phyloP scores from a whole-genome alignment of 2,113 vertebrate species.

The Dicrurus megarhynchus region DNA sequence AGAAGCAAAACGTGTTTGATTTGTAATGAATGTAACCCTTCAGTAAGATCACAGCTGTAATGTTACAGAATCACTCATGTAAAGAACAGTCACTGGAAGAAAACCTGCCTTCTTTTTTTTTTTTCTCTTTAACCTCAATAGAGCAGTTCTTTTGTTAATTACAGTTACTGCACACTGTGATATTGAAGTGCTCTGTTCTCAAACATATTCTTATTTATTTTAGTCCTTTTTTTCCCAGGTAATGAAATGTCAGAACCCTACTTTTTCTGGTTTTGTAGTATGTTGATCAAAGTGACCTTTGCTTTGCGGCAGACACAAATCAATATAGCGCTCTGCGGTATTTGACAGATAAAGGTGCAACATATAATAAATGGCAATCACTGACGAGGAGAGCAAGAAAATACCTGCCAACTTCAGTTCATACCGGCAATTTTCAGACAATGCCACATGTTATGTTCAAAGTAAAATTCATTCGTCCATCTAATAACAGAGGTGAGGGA shows the following conservation, averaged over 20 bases:
- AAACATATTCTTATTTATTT: constrained; percentile 85
- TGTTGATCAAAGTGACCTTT: constrained; percentile 92
- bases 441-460: constrained; percentile 86
- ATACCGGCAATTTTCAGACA: constrained; percentile 87
- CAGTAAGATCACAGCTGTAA: constrained; percentile 68
- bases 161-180: constrained; percentile 81
- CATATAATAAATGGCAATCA: constrained; percentile 91
- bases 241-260: constrained; percentile 87
- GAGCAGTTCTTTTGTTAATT: constrained; percentile 85
- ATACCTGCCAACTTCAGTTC: constrained; percentile 84
- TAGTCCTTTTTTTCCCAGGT: constrained; percentile 80
- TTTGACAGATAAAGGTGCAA: constrained; percentile 84
- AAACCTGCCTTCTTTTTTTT: constrained; percentile 59
- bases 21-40: constrained; percentile 55
- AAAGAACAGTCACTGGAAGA: constrained; percentile 71
- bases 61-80: constrained; percentile 69
- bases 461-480: constrained; percentile 84
- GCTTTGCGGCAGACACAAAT: constrained; percentile 83
- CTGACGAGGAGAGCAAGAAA: constrained; percentile 74
- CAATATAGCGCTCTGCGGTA: constrained; percentile 80
- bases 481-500: constrained; percentile 82
- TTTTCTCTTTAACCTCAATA: constrained; percentile 67
- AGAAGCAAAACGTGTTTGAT: constrained; percentile 20
- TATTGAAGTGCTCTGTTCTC: constrained; percentile 79
- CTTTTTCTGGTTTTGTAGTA: constrained; percentile 78